Percentiles rank a stretch among this genome's conserved stretches.
These are phyloP conservation scores for Drosophila melanosoma DNA, from an alignment of 2,888 invertebrate species.

Conservation along the genomic window DNA sequence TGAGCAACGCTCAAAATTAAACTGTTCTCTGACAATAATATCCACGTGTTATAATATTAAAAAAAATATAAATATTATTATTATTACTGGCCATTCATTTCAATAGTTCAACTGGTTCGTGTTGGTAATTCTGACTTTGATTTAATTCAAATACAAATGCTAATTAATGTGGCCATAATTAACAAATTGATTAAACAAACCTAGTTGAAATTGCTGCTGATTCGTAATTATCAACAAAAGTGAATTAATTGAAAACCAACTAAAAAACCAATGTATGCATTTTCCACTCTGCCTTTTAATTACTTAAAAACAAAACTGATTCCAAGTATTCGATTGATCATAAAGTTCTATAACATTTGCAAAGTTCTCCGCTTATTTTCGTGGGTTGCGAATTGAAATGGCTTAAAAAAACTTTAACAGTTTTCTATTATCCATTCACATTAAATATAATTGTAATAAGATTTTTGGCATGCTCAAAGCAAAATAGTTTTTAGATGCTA, in stretches of 20 bases:
- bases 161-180: constrained; percentile 41
- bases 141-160: constrained; percentile 55
- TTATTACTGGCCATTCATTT: neutral
- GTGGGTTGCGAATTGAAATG: too few species aligned
- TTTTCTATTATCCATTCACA: too few species aligned
- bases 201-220: constrained; percentile 38
- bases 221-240: constrained; percentile 32
- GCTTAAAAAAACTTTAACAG: too few species aligned
- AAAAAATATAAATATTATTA: neutral
- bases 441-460: too few species aligned
- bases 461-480: too few species aligned
- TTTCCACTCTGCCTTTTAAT: constrained; percentile 34
- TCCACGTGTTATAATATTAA: neutral
- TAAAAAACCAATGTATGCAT: constrained; percentile 8
- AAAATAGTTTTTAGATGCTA: too few species aligned
- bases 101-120: constrained; percentile 23
- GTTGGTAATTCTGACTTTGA: constrained; percentile 15
- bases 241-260: constrained; percentile 33
- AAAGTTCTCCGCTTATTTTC: too few species aligned
- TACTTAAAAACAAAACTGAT: constrained; percentile 22
- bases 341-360: too few species aligned
- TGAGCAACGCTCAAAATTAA: neutral
- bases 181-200: constrained; percentile 51
- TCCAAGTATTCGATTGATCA: neutral
- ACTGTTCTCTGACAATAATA: neutral